Conservation (phyloP, 1,140 invertebrate genomes). For the Aphelenchoides avenae region DNA sequence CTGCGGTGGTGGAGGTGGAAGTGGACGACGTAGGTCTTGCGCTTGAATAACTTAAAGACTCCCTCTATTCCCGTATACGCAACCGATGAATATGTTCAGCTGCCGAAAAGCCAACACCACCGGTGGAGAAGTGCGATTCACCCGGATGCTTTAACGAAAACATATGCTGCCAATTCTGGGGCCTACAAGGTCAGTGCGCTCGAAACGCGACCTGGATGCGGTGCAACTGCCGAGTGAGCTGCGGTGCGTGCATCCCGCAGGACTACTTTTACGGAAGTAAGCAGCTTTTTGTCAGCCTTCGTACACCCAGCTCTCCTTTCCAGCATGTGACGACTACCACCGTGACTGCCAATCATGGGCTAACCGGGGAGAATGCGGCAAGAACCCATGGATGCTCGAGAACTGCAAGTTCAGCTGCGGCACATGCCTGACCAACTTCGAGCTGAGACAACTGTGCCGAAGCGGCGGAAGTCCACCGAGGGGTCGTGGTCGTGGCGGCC, state of each 20-base stretch:
- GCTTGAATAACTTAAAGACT: background rate
- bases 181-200: constrained; percentile 33
- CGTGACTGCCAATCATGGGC: constrained; percentile 26
- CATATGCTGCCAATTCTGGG: constrained; percentile 41
- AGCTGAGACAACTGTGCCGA: constrained; percentile 20
- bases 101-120: constrained; percentile 6
- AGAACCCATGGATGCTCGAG: constrained; percentile 44
- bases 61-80: background rate
- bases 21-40: background rate
- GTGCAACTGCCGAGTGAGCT: constrained; percentile 44
- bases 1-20: constrained; percentile 25
- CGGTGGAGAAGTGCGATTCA: constrained; percentile 15
- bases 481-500: too few relatives aligned
- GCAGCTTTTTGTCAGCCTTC: background rate
- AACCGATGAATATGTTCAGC: background rate
- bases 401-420: constrained; percentile 27
- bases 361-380: constrained; percentile 26
- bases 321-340: constrained; percentile 37
- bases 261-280: constrained; percentile 41
- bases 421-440: constrained; percentile 21
- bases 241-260: constrained; percentile 39
- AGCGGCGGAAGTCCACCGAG: constrained; percentile 2
- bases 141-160: constrained; percentile 47
- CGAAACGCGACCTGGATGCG: constrained; percentile 42
- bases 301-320: too few relatives aligned